Evolutionary conservation across 2,113 vertebrate genomes (phyloP).

Genomic region (Zosterops pallidus): DNA sequence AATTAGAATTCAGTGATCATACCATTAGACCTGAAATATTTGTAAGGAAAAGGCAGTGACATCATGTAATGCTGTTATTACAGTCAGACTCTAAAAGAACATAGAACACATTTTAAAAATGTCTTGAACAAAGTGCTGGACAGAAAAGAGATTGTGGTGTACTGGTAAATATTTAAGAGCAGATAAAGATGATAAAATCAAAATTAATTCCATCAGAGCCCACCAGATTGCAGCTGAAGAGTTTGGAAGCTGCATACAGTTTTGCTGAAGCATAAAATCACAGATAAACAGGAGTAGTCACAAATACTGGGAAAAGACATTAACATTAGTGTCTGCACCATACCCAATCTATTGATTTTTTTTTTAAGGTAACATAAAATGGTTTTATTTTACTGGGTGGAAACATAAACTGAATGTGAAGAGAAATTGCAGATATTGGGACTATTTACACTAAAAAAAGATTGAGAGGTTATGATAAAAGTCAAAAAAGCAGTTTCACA

Average conservation of each 20-base stretch:
- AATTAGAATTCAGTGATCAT: background rate
- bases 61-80: background rate
- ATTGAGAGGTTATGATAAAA: background rate
- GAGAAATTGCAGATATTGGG: background rate
- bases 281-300: background rate
- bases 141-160: background rate
- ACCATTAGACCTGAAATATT: conserved; percentile 14
- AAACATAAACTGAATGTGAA: background rate
- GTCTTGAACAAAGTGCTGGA: background rate
- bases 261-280: conserved; percentile 34
- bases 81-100: background rate
- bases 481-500: background rate
- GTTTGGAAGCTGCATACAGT: background rate
- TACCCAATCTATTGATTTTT: background rate
- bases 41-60: background rate
- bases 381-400: background rate
- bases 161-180: conserved; percentile 32
- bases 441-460: background rate
- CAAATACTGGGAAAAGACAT: background rate
- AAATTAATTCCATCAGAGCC: conserved; percentile 38
- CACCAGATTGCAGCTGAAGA: conserved; percentile 8
- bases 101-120: background rate
- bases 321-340: background rate
- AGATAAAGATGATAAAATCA: conserved; percentile 39
- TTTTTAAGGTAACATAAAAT: conserved; percentile 5